A percentile compares a stretch with the other conserved stretches of the same genome.
Evolutionary conservation across 2,113 vertebrate genomes (phyloP).

Genomic region (Ahaetulla prasina): DNA sequence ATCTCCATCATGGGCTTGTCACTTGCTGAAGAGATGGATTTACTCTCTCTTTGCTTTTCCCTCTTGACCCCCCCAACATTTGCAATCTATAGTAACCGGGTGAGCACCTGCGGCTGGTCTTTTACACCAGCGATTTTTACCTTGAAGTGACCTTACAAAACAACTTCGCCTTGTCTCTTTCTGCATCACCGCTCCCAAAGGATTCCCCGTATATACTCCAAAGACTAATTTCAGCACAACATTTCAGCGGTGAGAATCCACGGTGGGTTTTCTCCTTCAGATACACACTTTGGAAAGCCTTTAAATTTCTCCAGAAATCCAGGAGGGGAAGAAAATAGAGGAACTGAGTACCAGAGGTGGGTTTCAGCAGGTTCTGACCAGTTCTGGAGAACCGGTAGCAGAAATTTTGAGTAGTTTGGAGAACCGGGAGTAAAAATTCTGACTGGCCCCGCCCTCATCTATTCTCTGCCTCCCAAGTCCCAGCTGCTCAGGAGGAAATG

Average conservation of each 20-base stretch:
- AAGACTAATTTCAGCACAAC: not conserved
- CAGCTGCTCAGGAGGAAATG: no score
- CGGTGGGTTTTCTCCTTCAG: not conserved
- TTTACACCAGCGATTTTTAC: slow-evolving; percentile 47
- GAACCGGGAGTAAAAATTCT: no score
- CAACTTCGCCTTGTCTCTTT: slow-evolving; percentile 48
- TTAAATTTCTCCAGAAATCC: not conserved
- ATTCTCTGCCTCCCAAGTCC: no score
- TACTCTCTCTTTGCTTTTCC: slow-evolving; percentile 22
- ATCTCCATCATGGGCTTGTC: slow-evolving; percentile 46
- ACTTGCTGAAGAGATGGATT: slow-evolving; percentile 20
- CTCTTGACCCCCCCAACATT: not conserved
- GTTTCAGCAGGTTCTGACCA: no score
- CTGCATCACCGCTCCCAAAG: slow-evolving; percentile 49
- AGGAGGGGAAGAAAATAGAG: not conserved
- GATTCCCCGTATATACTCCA: slow-evolving; percentile 45
- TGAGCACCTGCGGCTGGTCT: slow-evolving; percentile 2
- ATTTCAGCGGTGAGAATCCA: not conserved
- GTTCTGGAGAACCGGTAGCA: no score
- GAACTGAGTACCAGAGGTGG: not conserved
- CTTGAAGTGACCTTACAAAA: slow-evolving; percentile 65
- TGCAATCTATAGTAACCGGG: not conserved
- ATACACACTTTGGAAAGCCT: not conserved
- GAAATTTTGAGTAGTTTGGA: no score
- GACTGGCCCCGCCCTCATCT: no score